Base-by-base conservation (phyloP, 2,888 invertebrate genomes). In the Periphyllus acericola region DNA sequence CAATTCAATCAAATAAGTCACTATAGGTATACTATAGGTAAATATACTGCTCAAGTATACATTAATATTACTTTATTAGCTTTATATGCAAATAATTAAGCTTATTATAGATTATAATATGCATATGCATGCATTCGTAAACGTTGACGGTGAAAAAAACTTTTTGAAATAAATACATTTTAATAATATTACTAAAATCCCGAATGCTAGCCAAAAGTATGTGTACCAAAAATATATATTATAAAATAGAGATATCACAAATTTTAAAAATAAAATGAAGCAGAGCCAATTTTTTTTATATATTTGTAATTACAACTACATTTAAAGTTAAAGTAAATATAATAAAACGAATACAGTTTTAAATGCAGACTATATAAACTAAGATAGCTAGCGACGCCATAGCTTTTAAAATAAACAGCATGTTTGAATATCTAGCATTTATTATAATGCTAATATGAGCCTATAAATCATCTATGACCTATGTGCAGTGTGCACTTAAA, bases 261-360 rank as follows among this genome's bases (percentile, higher is more conserved):
- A 34, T 84, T 84, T 84, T 84, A 84, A 84, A 84, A 84, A 84
- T 84, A 84, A 84, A 84, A 84, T 76, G 84, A 76, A 68, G 76
- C 25, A 29, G 66, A 84, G 84, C 84, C 84, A 84, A 84, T 76
- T 84, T 84, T 75, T 84, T 76, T 55, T 66, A 66, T 68, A 68
- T 68, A 68, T 66, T 76, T 84, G 66, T 84, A 76, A 76, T 76
- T 84, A 84, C 76, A 84, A 76, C 83, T 83, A 46, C 66, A 60
- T 83, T 66, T 84, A 32, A 84, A 66, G 76, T 32, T 29, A 66
- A 66, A 84, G 84, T 66, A 66, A 76, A 84, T 84, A 84, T 76
- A 84, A 84, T 76, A 66, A 84, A 76, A 76, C 25, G 46, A 32
- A 84, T 66, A 66, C 29, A 84, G 40, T 84, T 29, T 76, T 66